phyloP scores from a whole-genome alignment of 2,797 vertebrate species.

The Alosa sapidissima region DNA sequence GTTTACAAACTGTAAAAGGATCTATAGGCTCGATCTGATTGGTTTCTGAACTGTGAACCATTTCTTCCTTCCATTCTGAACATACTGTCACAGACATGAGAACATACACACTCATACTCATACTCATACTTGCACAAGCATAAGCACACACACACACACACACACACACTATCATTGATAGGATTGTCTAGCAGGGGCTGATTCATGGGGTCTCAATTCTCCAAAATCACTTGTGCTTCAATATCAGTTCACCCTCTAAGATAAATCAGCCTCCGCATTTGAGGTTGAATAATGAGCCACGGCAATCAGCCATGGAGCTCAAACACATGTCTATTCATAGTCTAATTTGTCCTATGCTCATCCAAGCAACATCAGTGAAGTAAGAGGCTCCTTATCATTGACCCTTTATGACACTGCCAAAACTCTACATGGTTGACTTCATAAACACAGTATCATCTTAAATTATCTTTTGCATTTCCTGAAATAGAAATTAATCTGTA shows the following conservation, averaged over 20 bases:
- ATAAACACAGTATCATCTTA: conserved; percentile 7
- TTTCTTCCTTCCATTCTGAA: not conserved
- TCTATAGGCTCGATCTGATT: not conserved
- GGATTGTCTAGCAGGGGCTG: conserved; percentile 22
- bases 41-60: not conserved
- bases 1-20: no score
- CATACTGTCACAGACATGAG: not conserved
- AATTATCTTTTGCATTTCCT: not conserved
- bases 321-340: not conserved
- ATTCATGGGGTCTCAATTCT: conserved; percentile 33
- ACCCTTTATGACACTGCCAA: conserved; percentile 10
- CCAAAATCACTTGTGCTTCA: conserved; percentile 33
- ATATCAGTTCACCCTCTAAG: conserved; percentile 4
- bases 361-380: not conserved
- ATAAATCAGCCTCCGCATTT: not conserved
- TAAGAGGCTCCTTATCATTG: not conserved
- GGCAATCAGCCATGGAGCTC: not conserved
- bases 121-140: no score
- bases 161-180: not conserved
- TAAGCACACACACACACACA: not conserved
- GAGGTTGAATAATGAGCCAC: not conserved
- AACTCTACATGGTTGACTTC: conserved; percentile 4
- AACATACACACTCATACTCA: not conserved
- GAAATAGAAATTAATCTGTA: not conserved
- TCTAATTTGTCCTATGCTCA: conserved; percentile 12